Conservation (phyloP, 2,888 invertebrate genomes). For the Notodonta ziczac region DNA sequence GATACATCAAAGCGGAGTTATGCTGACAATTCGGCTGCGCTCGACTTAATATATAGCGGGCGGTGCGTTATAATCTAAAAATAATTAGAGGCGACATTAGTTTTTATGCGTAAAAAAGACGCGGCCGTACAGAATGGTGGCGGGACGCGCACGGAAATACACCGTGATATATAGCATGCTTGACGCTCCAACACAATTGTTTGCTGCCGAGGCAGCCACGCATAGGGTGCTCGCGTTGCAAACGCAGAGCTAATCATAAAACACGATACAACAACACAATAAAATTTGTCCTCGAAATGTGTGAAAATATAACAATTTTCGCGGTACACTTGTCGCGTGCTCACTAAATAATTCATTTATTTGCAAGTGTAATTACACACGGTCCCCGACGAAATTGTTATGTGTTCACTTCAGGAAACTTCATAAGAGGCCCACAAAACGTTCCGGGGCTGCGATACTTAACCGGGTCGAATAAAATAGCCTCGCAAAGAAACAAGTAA, state of each 20-base stretch:
- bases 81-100: constrained; percentile 84
- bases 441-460: constrained; percentile 60
- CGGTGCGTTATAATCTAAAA: constrained; percentile 84
- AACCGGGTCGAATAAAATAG: constrained; percentile 59
- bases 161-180: constrained; percentile 73
- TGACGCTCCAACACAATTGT: constrained; percentile 68
- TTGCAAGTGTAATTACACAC: constrained; percentile 53
- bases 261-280: constrained; percentile 7
- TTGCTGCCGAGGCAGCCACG: constrained; percentile 50
- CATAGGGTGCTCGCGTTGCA: constrained; percentile 62
- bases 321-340: constrained; percentile 27
- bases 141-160: constrained; percentile 77
- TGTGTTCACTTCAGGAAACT: constrained; percentile 66
- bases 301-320: constrained; percentile 30
- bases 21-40: constrained; percentile 82
- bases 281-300: constrained; percentile 11
- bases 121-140: constrained; percentile 63
- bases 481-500: constrained; percentile 62
- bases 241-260: constrained; percentile 6
- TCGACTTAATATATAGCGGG: constrained; percentile 80
- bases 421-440: constrained; percentile 66
- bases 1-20: constrained; percentile 82
- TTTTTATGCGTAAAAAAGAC: constrained; percentile 83
- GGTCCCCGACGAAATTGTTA: constrained; percentile 56
- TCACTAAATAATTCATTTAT: constrained; percentile 44